These are phyloP conservation scores for Phacellophora camtschatica DNA, from an alignment of 30 jellyfish, hydroid and myxozoan genomes.

Conservation along the genomic window DNA sequence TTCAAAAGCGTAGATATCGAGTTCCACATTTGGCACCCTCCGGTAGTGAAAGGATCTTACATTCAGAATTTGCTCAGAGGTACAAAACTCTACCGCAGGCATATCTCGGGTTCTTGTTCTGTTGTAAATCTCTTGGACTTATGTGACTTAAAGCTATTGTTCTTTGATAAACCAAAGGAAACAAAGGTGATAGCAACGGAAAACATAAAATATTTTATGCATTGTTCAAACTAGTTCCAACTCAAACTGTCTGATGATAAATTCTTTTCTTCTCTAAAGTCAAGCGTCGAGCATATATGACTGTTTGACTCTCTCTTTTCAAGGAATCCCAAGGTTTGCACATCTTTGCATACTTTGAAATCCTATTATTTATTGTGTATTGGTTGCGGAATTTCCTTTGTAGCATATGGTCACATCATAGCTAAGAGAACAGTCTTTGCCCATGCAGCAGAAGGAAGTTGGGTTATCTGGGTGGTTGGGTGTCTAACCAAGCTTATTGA, in stretches of 20 bases:
- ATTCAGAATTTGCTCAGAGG: too few species aligned
- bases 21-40: too few species aligned
- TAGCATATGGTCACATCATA: neutral
- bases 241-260: neutral
- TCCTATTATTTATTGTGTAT: neutral
- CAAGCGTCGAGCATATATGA: neutral
- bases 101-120: too few species aligned
- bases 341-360: neutral
- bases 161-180: too few species aligned
- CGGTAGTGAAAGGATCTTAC: too few species aligned
- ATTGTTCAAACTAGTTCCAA: too few species aligned
- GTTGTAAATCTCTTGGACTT: too few species aligned
- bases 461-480: neutral
- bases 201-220: too few species aligned
- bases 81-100: too few species aligned
- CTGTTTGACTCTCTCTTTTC: neutral
- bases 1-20: too few species aligned
- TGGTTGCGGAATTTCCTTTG: neutral
- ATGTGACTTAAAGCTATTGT: too few species aligned
- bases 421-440: neutral
- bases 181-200: too few species aligned
- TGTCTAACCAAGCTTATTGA: neutral
- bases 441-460: constrained; percentile 21
- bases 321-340: constrained; percentile 6
- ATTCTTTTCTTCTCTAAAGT: neutral